Base-by-base conservation (phyloP, 2,113 vertebrate genomes). In the Gnathonemus longibarbis region DNA sequence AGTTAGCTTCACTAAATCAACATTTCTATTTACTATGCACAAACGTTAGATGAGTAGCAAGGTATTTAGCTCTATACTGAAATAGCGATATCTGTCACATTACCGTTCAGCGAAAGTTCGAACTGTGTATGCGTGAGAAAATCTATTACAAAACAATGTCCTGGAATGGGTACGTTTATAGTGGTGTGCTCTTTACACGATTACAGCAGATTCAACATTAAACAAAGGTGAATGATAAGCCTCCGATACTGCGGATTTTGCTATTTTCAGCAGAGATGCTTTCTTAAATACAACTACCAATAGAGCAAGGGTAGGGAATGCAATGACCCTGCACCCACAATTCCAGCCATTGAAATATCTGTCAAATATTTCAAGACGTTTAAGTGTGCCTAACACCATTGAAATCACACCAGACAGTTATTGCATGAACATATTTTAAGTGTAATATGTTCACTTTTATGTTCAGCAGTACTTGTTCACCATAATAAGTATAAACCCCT, bases 51-150 rank as follows among this genome's bases (percentile, higher is more conserved):
- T n/a, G 4, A 84, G 52, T 15, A 90, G 84, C 56, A 70, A 53
- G 56, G 49, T 90, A 4, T 70, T n/a, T 56, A 50, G 48, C 56
- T 70, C 74, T 56, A 90, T 35, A 70, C 27, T 90, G n/a, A 62
- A 74, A 70, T 90, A 66, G 62, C 45, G 52, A 48, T 52, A 50
- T 52, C 77, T n/a, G 58, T 42, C 89, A 70, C 42, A 62, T 86
- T 90, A 74, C 89, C 70, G 31, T 46, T 46, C 84, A 87, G 89
- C 52, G 49, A 85, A 87, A 48, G 89, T 90, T 70, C 58, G 52
- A 45, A 70, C 46, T 86, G 89, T 87, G 58, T 87, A 70, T 90
- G 45, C 56, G 66, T 45, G 19, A 90, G 10, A 85, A 90, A 86
- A 62, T 66, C n/a, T 90, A 87, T 53, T 87, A 39, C 42, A 87